Evolutionary conservation across 2,797 vertebrate species (phyloP), one percentile per base, ranked within the genome.

Genomic region (Cygnus olor): DNA sequence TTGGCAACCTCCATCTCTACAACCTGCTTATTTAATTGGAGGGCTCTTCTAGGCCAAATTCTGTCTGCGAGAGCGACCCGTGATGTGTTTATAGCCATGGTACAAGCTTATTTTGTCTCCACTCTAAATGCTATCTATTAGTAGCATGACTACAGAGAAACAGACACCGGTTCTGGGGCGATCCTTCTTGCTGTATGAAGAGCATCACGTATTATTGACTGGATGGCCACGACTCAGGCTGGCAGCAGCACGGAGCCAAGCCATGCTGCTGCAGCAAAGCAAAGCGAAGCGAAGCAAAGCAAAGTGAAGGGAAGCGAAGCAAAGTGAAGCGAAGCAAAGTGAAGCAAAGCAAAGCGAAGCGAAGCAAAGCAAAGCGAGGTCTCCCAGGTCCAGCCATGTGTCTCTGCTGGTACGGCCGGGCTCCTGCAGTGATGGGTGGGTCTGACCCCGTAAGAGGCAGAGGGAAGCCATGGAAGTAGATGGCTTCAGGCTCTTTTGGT

Each of bases 381-480:
- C 45, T 83, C 58, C 38, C 0, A 3, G 18, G 42, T 53, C n/a
- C 3, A 5, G 53, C 28, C 5, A 9, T 0, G 0, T 40, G 22
- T 68, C 69, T 74, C 36, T 34, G 45, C 70, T 7, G 6, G 64
- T 47, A 45, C 63, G 81, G n/a, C 91, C 45, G 34, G 42, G 42
- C 63, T 86, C 11, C 25, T 69, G 17, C 30, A 10, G 32, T 40
- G 54, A 17, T 42, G 53, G n/a, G 70, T 16, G 57, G 77, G 74
- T 60, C 32, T 82, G 56, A 80, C 27, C 28, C 56, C 34, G 14
- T 28, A 70, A 69, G 54, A 85, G 47, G 36, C 3, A 80, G 30
- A 93, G 64, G 19, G 84, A 64, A 89, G 45, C 17, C 82, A 68
- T 7, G n/a, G 64, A 68, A 60, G 5, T 9, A 24, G n/a, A 60